These are phyloP conservation scores for Morinoia aosen DNA, from an alignment of 2,888 invertebrate genomes.

Conservation along the genomic window DNA sequence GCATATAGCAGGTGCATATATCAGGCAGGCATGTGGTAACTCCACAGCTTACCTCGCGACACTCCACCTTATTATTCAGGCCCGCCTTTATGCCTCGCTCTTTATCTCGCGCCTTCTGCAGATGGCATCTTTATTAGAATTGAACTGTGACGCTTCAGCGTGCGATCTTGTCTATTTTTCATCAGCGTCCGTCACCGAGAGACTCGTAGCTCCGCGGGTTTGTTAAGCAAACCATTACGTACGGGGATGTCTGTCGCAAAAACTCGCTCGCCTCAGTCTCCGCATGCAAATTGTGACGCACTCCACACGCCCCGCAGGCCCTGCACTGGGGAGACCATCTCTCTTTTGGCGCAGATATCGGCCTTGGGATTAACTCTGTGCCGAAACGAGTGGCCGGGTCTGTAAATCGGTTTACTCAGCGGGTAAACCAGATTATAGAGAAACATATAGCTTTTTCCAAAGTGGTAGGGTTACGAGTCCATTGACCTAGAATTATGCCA, in stretches of 20 bases:
- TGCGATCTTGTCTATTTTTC: constrained; percentile 46
- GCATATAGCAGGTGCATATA: background rate
- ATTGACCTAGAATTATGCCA: too few relatives aligned
- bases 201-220: constrained; percentile 35
- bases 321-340: background rate
- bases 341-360: background rate
- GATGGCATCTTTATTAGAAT: constrained; percentile 53
- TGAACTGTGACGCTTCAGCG: constrained; percentile 41
- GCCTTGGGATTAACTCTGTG: background rate
- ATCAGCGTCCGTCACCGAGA: constrained; percentile 34
- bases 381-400: too few relatives aligned
- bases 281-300: background rate
- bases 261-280: background rate
- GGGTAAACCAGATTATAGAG: too few relatives aligned
- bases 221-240: constrained; percentile 43
- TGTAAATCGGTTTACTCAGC: too few relatives aligned
- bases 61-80: constrained; percentile 34
- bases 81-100: background rate
- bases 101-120: constrained; percentile 19
- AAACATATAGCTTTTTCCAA: too few relatives aligned
- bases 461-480: too few relatives aligned
- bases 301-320: background rate
- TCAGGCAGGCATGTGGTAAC: background rate
- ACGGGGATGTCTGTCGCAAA: constrained; percentile 44
- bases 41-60: constrained; percentile 14